Base-by-base conservation (phyloP, 2,888 invertebrate genomes). In the Chloroclysta siterata region DNA sequence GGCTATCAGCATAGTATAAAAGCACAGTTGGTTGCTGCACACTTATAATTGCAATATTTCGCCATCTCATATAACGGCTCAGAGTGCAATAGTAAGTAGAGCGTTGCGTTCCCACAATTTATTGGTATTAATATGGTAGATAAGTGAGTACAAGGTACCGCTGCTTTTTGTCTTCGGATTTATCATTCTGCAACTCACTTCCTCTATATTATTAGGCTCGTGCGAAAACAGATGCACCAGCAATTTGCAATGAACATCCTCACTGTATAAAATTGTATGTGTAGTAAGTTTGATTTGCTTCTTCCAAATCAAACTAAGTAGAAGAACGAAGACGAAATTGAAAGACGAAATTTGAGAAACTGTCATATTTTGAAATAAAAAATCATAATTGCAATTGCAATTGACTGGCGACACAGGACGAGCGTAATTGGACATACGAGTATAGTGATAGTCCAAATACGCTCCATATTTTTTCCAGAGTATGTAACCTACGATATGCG, bases 101-200 rank as follows among this genome's bases (percentile, higher is more conserved):
- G 87, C 90, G 82, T 86, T 87, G 81, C 85, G 84, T 90, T 91
- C 90, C 84, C 90, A 91, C 86, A 46, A 46, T n/a, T n/a, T n/a
- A n/a, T n/a, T n/a, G n/a, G n/a, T n/a, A n/a, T n/a, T 15, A 44
- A 44, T 17, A 85, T 82, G 80, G 81, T 81, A 55, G 13, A 48
- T 47, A 46, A 39, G 47, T 47, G 77, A 82, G 3, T 2, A 2
- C 22, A 15, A 55, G 39, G 39, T 56, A 77, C 83, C 79, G 81
- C 80, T 80, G 77, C 72, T 73, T 71, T 66, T 82, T 85, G 82
- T 85, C 84, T 85, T 81, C 79, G 71, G 81, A 84, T 80, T 82
- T 84, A 83, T 84, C 80, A 84, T 81, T 79, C 76, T 81, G 81
- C 80, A 75, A 82, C 80, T 82, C 76, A 78, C 77, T 88, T 87